Evolutionary conservation across 2,113 vertebrate species (phyloP), one percentile per base, ranked within the genome.

Genomic region (Trochalopteron elliotii): DNA sequence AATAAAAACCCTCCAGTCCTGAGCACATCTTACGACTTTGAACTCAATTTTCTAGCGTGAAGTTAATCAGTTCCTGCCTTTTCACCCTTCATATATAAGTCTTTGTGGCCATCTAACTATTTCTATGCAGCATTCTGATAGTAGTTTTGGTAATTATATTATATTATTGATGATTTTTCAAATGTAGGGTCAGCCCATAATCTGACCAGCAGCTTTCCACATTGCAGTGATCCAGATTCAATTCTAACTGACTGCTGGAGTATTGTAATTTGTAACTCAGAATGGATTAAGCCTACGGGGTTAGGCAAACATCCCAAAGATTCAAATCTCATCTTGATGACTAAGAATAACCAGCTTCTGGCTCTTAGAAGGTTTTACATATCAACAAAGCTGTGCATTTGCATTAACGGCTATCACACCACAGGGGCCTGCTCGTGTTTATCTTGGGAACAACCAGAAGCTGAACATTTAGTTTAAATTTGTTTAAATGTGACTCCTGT

Each of bases 271-370:
- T 87, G 56, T 96, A 94, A 94, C 69, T 96, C 53, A 88, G 91
- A 89, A 39, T 85, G 82, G 88, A 96, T 96, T 95, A 96, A 96
- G 64, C 88, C 92, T 83, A 83, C 93, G 89, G 93, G 88, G 93
- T 95, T 97, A 96, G 93, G 86, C 90, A 97, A 96, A 92, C 83
- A 90, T 92, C 96, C 94, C 92, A 93, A 93, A 96, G 96, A 97
- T 97, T 95, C 68, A 88, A 60, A 94, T 96, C 96, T 95, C 85
- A 89, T 96, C 96, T 96, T 96, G 90, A 96, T 95, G 96, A 94
- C 86, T 97, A 95, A 96, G 96, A 96, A 94, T 92, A 97, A 94
- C 86, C 88, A 92, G 95, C 89, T 96, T 96, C 94, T 97, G 92
- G 90, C 94, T 97, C 80, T 81, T 84, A 83, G 80, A 93, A 95